Conservation (phyloP, 2,113 vertebrate genomes). For the Clinocottus analis region DNA sequence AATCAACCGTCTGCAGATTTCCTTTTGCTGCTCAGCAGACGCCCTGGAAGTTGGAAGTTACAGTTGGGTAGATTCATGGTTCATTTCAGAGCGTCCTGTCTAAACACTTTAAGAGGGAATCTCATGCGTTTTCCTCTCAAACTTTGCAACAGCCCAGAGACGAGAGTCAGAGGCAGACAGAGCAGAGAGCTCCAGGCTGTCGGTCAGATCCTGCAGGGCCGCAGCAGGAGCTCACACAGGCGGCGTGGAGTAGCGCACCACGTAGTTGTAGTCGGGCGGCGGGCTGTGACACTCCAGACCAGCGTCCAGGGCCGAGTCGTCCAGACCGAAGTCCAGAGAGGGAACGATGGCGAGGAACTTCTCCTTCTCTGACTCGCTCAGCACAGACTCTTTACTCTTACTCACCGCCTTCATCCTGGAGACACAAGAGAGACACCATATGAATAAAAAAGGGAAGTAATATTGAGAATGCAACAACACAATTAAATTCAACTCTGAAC, state of each 20-base stretch:
- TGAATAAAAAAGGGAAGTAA: not conserved
- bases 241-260: conserved; percentile 91
- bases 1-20: conserved; percentile 41
- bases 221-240: conserved; percentile 81
- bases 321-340: conserved; percentile 86
- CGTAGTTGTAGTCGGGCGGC: conserved; percentile 92
- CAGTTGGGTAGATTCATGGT: conserved; percentile 26
- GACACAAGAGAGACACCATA: conserved; percentile 25
- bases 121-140: conserved; percentile 31
- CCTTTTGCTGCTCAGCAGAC: conserved; percentile 18
- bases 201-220: conserved; percentile 5
- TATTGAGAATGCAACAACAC: not conserved
- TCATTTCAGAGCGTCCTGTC: conserved; percentile 25
- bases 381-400: conserved; percentile 91
- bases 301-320: conserved; percentile 87
- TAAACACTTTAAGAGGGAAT: conserved; percentile 11
- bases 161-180: conserved; percentile 27
- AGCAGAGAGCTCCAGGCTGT: conserved; percentile 35
- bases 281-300: conserved; percentile 93
- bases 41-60: conserved; percentile 18
- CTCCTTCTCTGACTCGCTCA: conserved; percentile 85
- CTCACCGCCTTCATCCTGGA: conserved; percentile 87
- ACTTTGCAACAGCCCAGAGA: conserved; percentile 18
- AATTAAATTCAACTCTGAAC: not conserved
- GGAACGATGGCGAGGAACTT: conserved; percentile 79